These are phyloP conservation scores for Turritopsis rubra DNA, from an alignment of 30 jellyfish, hydroid and myxozoan species.

Conservation along the genomic window DNA sequence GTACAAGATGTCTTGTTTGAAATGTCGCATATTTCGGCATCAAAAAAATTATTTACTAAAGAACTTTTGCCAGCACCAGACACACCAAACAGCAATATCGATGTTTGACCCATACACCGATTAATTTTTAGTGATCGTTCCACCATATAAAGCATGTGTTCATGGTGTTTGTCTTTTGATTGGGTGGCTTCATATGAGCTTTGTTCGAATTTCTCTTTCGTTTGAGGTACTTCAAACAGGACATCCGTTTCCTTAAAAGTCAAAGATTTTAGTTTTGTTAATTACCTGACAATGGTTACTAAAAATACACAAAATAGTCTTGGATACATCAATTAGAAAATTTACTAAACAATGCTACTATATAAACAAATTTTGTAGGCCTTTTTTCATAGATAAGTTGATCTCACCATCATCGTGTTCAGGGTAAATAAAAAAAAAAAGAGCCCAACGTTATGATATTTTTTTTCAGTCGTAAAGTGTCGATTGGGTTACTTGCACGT, in stretches of 20 bases:
- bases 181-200: neutral
- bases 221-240: neutral
- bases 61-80: slow-evolving; percentile 39
- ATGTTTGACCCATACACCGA: neutral
- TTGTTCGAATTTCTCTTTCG: neutral
- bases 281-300: neutral
- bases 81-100: slow-evolving; percentile 18
- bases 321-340: too few species aligned
- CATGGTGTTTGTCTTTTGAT: neutral
- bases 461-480: too few species aligned
- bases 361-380: too few species aligned
- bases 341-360: too few species aligned
- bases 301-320: neutral
- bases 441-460: too few species aligned
- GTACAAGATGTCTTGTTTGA: neutral
- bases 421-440: too few species aligned
- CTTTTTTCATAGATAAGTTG: too few species aligned
- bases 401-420: too few species aligned
- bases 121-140: neutral
- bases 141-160: neutral
- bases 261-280: neutral
- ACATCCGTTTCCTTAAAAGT: neutral
- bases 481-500: too few species aligned
- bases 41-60: neutral
- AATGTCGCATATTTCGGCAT: neutral